These are phyloP conservation scores for Apodemus sylvaticus DNA, from an alignment of 2,113 vertebrate species.

Conservation along the genomic window DNA sequence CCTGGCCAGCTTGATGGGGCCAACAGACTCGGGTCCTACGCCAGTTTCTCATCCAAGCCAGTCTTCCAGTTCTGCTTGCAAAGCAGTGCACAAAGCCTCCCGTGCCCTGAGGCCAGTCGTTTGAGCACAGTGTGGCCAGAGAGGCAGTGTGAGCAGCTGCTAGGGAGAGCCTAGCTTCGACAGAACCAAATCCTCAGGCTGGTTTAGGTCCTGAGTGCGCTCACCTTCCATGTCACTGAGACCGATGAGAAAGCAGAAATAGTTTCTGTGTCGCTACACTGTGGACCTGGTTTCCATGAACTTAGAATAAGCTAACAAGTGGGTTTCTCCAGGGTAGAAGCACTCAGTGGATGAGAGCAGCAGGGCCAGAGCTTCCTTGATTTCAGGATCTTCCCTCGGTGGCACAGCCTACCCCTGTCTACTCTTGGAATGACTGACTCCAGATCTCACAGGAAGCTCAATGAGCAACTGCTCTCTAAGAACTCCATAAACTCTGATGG, in stretches of 20 bases:
- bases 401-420: not conserved
- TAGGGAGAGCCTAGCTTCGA: not conserved
- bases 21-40: not conserved
- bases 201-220: not conserved
- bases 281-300: not conserved
- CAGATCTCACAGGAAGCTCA: not conserved
- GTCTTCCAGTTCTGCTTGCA: not conserved
- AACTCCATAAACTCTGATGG: not conserved
- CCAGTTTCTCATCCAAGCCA: rapidly evolving
- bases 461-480: not conserved
- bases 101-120: not conserved
- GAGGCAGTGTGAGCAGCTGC: not conserved
- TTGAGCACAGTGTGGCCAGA: not conserved
- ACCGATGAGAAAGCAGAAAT: not conserved
- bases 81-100: not conserved
- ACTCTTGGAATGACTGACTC: not conserved
- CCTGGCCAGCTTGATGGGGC: not conserved
- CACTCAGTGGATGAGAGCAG: not conserved
- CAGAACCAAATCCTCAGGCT: not conserved
- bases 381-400: not conserved
- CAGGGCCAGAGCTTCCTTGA: rapidly evolving
- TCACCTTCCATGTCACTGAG: not conserved
- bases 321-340: not conserved
- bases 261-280: not conserved
- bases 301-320: not conserved